These are phyloP conservation scores for Anisognathus igniventris DNA, from an alignment of 2,797 vertebrate species.

Conservation along the genomic window DNA sequence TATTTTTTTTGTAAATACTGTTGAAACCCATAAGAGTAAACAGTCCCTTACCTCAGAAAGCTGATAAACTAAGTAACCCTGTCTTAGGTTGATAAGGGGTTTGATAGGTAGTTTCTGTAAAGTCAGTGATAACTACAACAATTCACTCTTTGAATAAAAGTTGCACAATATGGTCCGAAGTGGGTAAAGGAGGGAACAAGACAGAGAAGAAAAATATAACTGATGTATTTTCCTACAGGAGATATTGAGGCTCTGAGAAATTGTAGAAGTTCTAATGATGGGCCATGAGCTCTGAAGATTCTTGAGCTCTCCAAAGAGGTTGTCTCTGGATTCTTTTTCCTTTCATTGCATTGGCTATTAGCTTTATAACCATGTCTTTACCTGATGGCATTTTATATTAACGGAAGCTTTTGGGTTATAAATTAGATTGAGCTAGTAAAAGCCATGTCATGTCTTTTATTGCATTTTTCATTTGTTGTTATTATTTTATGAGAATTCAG, in stretches of 20 bases:
- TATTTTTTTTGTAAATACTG: not conserved
- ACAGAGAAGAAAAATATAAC: not conserved
- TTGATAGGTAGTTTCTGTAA: not conserved
- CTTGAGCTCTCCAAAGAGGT: not conserved
- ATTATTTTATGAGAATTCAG: slow-evolving; percentile 61
- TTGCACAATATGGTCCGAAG: fast-evolving
- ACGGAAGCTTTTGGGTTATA: slow-evolving; percentile 50
- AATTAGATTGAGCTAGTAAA: slow-evolving; percentile 58
- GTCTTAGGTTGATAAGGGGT: not conserved
- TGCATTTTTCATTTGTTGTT: slow-evolving; percentile 65
- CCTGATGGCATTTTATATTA: slow-evolving; percentile 47
- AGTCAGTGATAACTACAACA: not conserved
- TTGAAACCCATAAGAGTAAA: not conserved
- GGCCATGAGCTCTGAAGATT: not conserved
- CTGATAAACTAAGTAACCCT: not conserved
- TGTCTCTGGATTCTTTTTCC: not conserved
- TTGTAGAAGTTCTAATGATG: not conserved
- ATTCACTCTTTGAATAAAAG: not conserved
- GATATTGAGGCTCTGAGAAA: not conserved
- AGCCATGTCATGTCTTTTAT: slow-evolving; percentile 48
- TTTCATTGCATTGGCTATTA: slow-evolving; percentile 19
- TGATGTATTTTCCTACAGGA: not conserved
- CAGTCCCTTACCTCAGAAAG: not conserved
- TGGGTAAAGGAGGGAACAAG: not conserved
- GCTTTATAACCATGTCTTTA: slow-evolving; percentile 2